These are phyloP conservation scores for Diarsia mendica DNA, from an alignment of 2,888 invertebrate genomes.

Conservation along the genomic window DNA sequence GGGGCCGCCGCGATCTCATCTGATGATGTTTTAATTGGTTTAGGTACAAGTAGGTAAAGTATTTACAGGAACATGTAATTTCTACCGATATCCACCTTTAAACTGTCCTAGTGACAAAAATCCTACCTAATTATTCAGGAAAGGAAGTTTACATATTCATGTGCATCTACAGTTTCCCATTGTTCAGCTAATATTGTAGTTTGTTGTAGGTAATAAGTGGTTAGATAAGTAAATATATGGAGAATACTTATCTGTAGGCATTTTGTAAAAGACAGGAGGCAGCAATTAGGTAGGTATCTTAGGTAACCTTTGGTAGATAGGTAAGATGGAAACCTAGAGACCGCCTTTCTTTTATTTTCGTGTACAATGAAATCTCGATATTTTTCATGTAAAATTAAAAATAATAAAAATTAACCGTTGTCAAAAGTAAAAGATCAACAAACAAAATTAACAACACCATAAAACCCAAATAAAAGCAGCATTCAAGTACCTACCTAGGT, in stretches of 20 bases:
- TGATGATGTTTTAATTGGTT: neutral
- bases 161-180: neutral
- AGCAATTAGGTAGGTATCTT: neutral
- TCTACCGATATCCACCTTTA: neutral
- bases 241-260: neutral
- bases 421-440: neutral
- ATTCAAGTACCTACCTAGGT: conserved; percentile 12
- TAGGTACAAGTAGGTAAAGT: neutral
- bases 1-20: no score
- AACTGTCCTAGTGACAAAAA: neutral
- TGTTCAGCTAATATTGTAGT: neutral
- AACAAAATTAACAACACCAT: conserved; percentile 18
- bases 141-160: neutral
- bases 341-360: neutral
- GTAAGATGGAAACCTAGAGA: neutral
- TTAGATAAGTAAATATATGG: neutral
- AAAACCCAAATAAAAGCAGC: conserved; percentile 29
- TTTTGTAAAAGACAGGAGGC: neutral
- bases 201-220: neutral
- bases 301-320: neutral
- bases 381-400: neutral
- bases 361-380: neutral
- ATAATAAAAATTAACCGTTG: neutral
- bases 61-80: neutral
- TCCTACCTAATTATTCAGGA: neutral